A percentile compares a stretch with the other conserved stretches of the same genome.
Evolutionary conservation across 2,113 vertebrate species (phyloP).

Genomic region (Podiceps cristatus): DNA sequence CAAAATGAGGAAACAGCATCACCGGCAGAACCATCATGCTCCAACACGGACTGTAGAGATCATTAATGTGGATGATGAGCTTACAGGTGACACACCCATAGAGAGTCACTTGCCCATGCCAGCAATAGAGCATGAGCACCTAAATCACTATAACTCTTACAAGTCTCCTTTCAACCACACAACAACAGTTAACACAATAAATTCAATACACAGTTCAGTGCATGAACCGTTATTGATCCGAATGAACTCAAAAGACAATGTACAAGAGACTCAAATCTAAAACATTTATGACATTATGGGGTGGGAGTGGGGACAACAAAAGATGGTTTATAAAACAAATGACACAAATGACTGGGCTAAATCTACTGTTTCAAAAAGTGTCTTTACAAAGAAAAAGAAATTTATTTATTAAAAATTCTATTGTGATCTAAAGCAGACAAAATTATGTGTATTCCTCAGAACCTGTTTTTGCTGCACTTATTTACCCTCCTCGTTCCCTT

Average conservation of each 20-base stretch:
- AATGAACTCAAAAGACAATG: conserved; percentile 99
- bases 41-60: conserved; percentile 97
- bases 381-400: conserved; percentile 99
- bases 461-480: conserved; percentile 92
- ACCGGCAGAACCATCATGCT: conserved; percentile 95
- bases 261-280: conserved; percentile 99
- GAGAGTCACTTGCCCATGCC: conserved; percentile 97
- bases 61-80: conserved; percentile 97
- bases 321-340: conserved; percentile 88
- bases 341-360: conserved; percentile 96
- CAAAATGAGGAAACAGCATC: conserved; percentile 99
- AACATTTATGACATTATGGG: conserved; percentile 76
- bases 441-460: conserved; percentile 92
- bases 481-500: conserved; percentile 70
- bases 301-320: conserved; percentile 71
- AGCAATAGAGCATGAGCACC: conserved; percentile 96
- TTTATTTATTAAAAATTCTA: conserved; percentile 99
- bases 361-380: conserved; percentile 98
- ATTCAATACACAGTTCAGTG: conserved; percentile 99
- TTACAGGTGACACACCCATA: conserved; percentile 90
- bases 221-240: conserved; percentile 99
- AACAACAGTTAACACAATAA: conserved; percentile 94
- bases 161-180: conserved; percentile 97
- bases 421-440: conserved; percentile 97
- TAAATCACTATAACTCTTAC: conserved; percentile 98